Evolutionary conservation across 2,113 vertebrate species (phyloP), one percentile per base, ranked within the genome.

Genomic region (Dromiciops gliroides): DNA sequence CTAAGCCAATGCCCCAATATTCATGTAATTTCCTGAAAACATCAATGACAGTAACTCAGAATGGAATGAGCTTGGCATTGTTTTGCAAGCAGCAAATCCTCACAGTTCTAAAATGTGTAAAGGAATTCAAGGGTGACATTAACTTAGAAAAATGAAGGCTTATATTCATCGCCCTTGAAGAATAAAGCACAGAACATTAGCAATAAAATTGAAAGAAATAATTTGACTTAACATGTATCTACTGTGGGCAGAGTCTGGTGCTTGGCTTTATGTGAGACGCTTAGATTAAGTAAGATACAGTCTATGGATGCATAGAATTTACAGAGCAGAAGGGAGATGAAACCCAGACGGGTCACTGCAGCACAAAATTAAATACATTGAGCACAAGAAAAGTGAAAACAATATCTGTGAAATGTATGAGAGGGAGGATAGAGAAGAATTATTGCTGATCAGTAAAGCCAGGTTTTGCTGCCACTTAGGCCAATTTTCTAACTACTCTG

Each of bases 111-210:
- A 89, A 92, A 91, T 22, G 89, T 50, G 48, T 14, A 47, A 75
- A 75, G 56, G 37, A 49, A 60, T 90, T 48, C 37, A 89, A 44
- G 88, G 56, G 28, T 75, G 48, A 90, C 31, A 37, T 22, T 4
- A 28, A 93, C 28, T 3, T 93, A 11, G 91, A 83, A 94, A 91
- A 94, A 49, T 67, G 51, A 12, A 90, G 25, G 48, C 48, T 90
- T 31, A 28, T 90, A 31, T 90, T 49, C 26, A 50, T 90, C 37
- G 19, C 3, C 90, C 37, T 94, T 94, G 67, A 91, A 92, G 3
- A 91, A 90, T 49, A 75, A 94, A 92, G 53, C 24, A 47, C 19
- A 93, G 89, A 91, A 92, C 88, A 48, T 92, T 50, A 93, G 56
- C 5, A 91, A 48, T 19, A 60, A 50, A 50, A 22, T 11, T 89